phyloP scores from a whole-genome alignment of 2,888 invertebrate species.

The Bruchidius siliquastri region DNA sequence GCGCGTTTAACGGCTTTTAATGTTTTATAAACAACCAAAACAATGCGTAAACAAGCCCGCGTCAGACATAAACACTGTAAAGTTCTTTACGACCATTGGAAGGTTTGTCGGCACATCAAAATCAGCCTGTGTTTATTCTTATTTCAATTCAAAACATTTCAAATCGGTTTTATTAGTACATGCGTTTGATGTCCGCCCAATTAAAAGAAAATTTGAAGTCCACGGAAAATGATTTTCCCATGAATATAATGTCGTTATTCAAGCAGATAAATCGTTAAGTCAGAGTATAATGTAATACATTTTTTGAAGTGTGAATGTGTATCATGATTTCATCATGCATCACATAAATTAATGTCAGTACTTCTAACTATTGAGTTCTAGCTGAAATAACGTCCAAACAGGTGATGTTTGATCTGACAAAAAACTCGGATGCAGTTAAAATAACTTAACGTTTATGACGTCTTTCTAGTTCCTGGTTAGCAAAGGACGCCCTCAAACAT shows the following conservation, averaged over 20 bases:
- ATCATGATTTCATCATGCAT: too few species aligned
- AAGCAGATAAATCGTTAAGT: not conserved
- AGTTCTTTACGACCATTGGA: conserved; percentile 22
- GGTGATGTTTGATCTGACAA: too few species aligned
- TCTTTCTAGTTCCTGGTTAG: too few species aligned
- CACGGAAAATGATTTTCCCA: not conserved
- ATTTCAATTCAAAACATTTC: conserved; percentile 30
- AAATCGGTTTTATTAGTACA: conserved; percentile 28
- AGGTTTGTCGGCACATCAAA: conserved; percentile 38
- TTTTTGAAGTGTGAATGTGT: too few species aligned
- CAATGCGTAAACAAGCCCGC: conserved; percentile 26
- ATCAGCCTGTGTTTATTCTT: conserved; percentile 26
- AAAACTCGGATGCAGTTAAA: too few species aligned
- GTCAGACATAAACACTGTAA: conserved; percentile 30
- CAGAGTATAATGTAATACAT: too few species aligned
- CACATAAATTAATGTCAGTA: too few species aligned
- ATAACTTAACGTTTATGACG: too few species aligned
- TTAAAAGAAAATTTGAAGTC: conserved; percentile 9
- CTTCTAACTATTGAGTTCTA: too few species aligned
- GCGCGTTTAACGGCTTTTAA: conserved; percentile 24
- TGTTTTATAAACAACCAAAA: conserved; percentile 29
- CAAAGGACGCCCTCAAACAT: too few species aligned
- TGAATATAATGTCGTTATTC: not conserved
- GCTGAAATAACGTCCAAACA: too few species aligned
- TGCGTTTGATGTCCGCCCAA: conserved; percentile 30